Base-by-base conservation (phyloP, 2,797 vertebrate genomes). In the Adrianichthys oophorus region DNA sequence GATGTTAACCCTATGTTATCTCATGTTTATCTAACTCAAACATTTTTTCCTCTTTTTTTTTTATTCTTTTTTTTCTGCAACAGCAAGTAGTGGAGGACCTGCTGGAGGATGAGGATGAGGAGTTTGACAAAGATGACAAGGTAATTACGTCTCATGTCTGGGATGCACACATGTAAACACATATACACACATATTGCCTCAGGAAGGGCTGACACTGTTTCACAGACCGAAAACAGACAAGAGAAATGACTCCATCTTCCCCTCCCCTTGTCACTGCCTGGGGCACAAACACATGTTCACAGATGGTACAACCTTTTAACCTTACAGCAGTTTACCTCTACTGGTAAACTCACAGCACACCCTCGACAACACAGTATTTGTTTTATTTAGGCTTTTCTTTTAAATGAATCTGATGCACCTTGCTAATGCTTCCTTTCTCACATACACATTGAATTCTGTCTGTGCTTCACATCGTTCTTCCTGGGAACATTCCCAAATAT, bases 41-140 rank as follows among this genome's bases (percentile, higher is more conserved):
- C 59, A 56, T 76, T 79, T 72, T 63, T 70, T 54, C 77, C 50
- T 70, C 47, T 88, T 74, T 92, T 51, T 69, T 55, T 70, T 40
- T 53, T 65, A 42, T 72, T 70, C 41, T 53, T 66, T 43, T 72
- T 60, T 71, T 72, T 66, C 62, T 71, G 65, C 82, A 79, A 78
- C 86, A 94, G 95, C 93, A 98, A 94, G 95, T 95, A 68, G 88
- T 98, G 93, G 97, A 98, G 93, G 97, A 97, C 93, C 93, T 98
- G 88, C 85, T 99, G 87, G 94, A 95, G 92, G 96, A 96, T 59
- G 96, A 98, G 86, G 98, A 99, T 68, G 96, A 99, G 90, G 97
- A 98, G 79, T 95, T 95, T 92, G 97, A 98, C 92, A 98, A 94
- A 95, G 96, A 97, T 94, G 97, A 99, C 95, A 99, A 98, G 97